These are phyloP conservation scores for Apogon talboti DNA, from an alignment of 2,797 vertebrate species.

Conservation along the genomic window DNA sequence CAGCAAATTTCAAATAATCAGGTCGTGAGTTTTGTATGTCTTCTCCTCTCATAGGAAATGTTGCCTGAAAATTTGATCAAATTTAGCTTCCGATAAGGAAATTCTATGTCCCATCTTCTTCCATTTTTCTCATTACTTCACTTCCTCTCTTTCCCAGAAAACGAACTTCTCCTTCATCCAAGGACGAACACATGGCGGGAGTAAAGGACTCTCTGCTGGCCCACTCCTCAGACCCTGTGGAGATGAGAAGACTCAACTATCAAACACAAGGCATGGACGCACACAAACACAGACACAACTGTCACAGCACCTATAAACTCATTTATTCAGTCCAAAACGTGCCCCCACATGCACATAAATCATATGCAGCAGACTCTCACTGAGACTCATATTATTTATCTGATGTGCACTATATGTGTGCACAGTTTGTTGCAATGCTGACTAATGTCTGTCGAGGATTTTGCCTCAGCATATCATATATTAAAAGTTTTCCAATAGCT, in stretches of 20 bases:
- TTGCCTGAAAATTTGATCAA: too few species aligned
- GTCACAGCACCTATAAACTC: neutral
- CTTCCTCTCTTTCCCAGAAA: slow-evolving; percentile 81
- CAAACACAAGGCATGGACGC: slow-evolving; percentile 91
- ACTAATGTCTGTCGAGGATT: too few species aligned
- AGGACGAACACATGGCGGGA: slow-evolving; percentile 90
- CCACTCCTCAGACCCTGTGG: slow-evolving; percentile 92
- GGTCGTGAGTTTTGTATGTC: too few species aligned
- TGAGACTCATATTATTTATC: neutral
- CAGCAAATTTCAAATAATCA: too few species aligned
- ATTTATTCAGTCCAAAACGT: slow-evolving; percentile 6
- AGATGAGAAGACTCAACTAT: slow-evolving; percentile 94
- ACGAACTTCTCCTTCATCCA: slow-evolving; percentile 90
- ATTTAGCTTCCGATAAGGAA: too few species aligned
- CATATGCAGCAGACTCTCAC: neutral
- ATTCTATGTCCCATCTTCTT: too few species aligned
- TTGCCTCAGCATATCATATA: too few species aligned
- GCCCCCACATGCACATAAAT: neutral
- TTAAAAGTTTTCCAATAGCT: too few species aligned
- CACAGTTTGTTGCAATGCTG: neutral
- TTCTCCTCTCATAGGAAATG: too few species aligned
- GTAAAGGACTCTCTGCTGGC: slow-evolving; percentile 92
- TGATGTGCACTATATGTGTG: neutral
- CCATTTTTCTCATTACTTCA: neutral
- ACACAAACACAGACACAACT: slow-evolving; percentile 12